Evolutionary conservation across 2,797 vertebrate species (phyloP), one percentile per base, ranked within the genome.

Genomic region (Lemur catta): DNA sequence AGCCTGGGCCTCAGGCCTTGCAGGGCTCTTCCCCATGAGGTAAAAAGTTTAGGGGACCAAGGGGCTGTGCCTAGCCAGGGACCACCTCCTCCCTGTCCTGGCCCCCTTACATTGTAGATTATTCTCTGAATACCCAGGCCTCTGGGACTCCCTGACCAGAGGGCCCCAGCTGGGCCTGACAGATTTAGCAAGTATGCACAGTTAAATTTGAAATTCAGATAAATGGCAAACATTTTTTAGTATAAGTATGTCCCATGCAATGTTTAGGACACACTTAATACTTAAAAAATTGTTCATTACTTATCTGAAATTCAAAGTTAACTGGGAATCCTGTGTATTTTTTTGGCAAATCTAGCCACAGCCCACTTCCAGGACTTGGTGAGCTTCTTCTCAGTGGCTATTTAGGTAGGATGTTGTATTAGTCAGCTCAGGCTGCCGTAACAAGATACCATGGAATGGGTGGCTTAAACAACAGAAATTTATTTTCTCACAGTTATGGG

Each of bases 201-300:
- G 48, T 82, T 89, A 69, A 76, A 71, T 80, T 48, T 81, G 63
- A 92, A 43, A 55, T 90, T 78, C n/a, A 91, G 80, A 75, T 69
- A 82, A 75, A 74, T 1, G 71, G 67, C 28, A 78, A 84, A n/a
- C 22, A 48, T 15, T 85, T 48, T 93, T 85, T 59, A 57, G 63
- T 46, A 4, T 87, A 79, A 50, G 22, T 41, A 26, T 17, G 30
- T 24, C 17, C 38, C 18, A 81, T 67, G 26, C 65, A 87, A 61
- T 88, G 82, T 67, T 74, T 90, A 79, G 41, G n/a, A 74, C 38
- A 78, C 57, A 63, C 4, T 28, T 84, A 84, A 57, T 63, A 50
- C 11, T 86, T n/a, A 43, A 78, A 72, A 86, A 63, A 15, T 46
- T 28, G 22, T 50, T 78, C 1, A 38, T 84, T 41, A 59, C 93